These are phyloP conservation scores for Tryphoninae sp. DNA, from an alignment of 2,888 invertebrate species.

Conservation along the genomic window DNA sequence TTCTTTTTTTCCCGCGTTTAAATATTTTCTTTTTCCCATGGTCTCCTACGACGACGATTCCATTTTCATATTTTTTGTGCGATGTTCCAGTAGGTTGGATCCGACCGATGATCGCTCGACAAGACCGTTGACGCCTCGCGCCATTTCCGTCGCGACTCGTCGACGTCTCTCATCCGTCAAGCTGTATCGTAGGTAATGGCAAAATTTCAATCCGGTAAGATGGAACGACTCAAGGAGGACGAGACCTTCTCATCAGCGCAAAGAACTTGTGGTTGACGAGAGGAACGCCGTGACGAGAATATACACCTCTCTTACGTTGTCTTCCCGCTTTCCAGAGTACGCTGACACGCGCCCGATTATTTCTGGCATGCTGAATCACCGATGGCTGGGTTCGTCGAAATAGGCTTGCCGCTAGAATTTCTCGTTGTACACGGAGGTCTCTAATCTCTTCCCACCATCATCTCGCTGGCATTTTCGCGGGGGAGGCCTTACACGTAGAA, in stretches of 20 bases:
- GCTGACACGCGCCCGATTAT: constrained; percentile 78
- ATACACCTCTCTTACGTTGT: constrained; percentile 43
- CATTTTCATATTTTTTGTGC: not conserved
- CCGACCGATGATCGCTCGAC: not conserved
- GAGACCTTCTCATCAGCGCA: not conserved
- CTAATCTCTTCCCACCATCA: constrained; percentile 34
- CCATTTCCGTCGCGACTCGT: not conserved
- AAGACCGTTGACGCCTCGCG: not conserved
- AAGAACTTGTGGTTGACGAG: not conserved
- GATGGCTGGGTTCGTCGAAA: constrained; percentile 76
- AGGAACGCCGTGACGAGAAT: constrained; percentile 56
- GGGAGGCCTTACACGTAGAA: not conserved
- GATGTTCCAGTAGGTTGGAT: not conserved
- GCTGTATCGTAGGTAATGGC: not conserved
- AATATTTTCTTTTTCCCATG: not conserved
- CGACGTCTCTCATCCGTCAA: not conserved
- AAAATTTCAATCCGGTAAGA: not conserved
- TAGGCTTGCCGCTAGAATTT: constrained; percentile 67
- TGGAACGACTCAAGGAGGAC: not conserved
- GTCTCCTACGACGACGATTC: not conserved
- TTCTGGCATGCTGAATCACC: constrained; percentile 77
- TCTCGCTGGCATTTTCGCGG: not conserved
- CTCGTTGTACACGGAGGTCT: constrained; percentile 18
- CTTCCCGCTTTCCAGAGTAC: constrained; percentile 76
- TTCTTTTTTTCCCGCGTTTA: not conserved